A percentile compares a stretch with the other conserved stretches of the same genome.
Conservation (phyloP, 2,888 invertebrate genomes). For the Tromatobia lineatoria region DNA sequence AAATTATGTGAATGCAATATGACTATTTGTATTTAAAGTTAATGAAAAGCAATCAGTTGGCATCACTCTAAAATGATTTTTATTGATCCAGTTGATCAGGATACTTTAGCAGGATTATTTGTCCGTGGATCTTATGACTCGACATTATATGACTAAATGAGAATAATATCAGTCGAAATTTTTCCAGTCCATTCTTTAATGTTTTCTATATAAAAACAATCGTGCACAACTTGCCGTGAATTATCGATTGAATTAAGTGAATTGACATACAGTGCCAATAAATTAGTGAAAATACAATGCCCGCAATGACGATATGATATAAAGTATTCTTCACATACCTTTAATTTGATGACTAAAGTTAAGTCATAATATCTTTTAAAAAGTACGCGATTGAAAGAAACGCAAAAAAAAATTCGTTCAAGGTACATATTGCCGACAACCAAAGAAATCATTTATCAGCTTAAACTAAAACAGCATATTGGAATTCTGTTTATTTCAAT, state of each 20-base stretch:
- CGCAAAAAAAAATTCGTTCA: conserved; percentile 4
- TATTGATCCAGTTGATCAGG: no score
- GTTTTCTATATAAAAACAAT: not conserved
- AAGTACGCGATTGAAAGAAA: conserved; percentile 16
- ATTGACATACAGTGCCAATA: not conserved
- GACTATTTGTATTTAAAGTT: no score
- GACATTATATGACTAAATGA: not conserved
- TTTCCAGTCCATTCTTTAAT: not conserved
- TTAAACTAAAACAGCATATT: no score
- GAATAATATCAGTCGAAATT: not conserved
- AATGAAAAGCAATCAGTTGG: no score
- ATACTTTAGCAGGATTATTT: no score
- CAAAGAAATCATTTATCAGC: no score
- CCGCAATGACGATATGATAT: conserved; percentile 16
- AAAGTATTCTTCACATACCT: conserved; percentile 24
- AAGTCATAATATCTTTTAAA: not conserved
- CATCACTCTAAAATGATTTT: no score
- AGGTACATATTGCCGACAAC: no score
- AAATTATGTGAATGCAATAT: no score
- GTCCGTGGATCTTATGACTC: no score
- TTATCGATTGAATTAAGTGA: conserved; percentile 13
- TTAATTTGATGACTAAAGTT: conserved; percentile 6
- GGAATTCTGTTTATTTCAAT: no score
- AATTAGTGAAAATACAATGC: not conserved
- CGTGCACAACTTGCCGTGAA: not conserved